These are phyloP conservation scores for Haliaeetus leucogaster DNA, from an alignment of 2,113 vertebrate genomes.

Conservation along the genomic window DNA sequence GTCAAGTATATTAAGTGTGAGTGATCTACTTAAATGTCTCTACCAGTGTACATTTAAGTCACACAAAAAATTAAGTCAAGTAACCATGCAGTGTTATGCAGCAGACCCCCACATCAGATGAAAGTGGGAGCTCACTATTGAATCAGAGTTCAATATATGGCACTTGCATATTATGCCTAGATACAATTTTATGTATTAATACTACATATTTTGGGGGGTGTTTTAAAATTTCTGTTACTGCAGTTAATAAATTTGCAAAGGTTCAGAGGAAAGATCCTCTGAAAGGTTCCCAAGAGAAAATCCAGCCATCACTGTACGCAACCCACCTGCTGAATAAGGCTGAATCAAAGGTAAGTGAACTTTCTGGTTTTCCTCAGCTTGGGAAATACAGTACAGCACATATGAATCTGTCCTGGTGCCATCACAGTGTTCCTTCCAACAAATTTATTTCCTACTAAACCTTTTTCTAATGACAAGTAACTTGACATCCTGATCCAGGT, in stretches of 20 bases:
- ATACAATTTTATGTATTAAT: background rate
- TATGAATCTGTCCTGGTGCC: background rate
- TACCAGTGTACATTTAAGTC: background rate
- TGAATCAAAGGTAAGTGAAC: background rate
- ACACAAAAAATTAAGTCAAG: background rate
- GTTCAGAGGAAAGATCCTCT: background rate
- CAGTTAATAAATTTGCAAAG: background rate
- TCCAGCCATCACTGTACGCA: background rate
- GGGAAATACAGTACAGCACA: background rate
- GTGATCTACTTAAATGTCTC: background rate
- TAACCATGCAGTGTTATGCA: background rate
- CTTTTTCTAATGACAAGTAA: background rate
- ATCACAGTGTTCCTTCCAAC: background rate
- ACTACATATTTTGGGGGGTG: too few relatives aligned
- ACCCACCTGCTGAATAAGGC: background rate
- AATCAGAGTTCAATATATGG: background rate
- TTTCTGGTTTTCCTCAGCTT: background rate
- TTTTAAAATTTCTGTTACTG: background rate
- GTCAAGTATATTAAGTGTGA: background rate
- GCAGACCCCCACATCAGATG: background rate
- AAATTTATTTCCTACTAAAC: background rate
- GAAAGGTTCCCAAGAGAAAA: background rate
- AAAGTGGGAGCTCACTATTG: background rate
- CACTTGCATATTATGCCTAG: background rate
- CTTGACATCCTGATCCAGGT: background rate